Conservation (phyloP, 2,797 vertebrate species). For the Labroides dimidiatus region DNA sequence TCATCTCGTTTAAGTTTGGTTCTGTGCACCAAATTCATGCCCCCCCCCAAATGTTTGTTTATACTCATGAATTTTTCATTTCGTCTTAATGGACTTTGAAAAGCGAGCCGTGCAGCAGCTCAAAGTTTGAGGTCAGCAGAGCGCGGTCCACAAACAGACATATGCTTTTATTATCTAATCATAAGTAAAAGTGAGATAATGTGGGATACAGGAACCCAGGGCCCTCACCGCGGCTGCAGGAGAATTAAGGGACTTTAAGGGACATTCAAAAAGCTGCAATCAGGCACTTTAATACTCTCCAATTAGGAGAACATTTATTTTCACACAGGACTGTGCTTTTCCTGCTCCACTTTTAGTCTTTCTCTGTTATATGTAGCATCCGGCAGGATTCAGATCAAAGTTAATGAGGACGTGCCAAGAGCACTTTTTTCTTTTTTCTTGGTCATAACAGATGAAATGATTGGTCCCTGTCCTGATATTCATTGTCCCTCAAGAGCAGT, state of each 20-base stretch:
- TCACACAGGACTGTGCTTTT: not conserved
- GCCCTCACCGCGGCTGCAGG: too few species aligned
- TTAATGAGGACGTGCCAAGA: not conserved
- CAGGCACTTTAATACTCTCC: not conserved
- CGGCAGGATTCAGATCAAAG: not conserved
- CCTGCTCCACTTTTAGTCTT: not conserved
- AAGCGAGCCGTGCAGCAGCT: slow-evolving; percentile 1
- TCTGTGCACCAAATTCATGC: slow-evolving; percentile 13
- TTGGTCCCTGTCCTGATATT: too few species aligned
- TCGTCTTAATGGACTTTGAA: slow-evolving; percentile 36
- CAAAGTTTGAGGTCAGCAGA: slow-evolving; percentile 23
- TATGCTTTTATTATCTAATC: too few species aligned
- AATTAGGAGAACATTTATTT: not conserved
- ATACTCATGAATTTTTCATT: slow-evolving; percentile 50
- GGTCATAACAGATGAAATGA: not conserved
- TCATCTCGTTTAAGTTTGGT: slow-evolving; percentile 1
- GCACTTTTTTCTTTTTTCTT: too few species aligned
- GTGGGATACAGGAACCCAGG: too few species aligned
- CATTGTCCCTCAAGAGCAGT: too few species aligned
- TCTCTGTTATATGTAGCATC: not conserved
- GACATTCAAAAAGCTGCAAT: slow-evolving; percentile 4
- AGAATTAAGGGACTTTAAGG: not conserved
- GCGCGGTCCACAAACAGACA: not conserved
- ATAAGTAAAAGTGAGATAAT: too few species aligned
- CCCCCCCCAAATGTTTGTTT: slow-evolving; percentile 24